phyloP scores from a whole-genome alignment of 1,140 invertebrate genomes.

The Lordiphosa clarofinis region DNA sequence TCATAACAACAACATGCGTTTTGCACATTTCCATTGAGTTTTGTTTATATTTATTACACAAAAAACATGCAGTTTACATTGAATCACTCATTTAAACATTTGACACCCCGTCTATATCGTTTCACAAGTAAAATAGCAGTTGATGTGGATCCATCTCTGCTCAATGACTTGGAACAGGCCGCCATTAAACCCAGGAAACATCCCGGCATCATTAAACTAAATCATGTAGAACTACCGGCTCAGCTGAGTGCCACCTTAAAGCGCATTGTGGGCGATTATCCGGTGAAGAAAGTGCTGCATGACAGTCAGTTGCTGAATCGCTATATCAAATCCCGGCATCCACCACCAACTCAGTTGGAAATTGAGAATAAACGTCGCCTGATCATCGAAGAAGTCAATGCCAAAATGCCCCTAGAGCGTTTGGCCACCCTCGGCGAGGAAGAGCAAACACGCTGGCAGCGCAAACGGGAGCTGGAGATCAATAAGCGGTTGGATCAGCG shows the following conservation, averaged over 20 bases:
- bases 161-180: conserved; percentile 81
- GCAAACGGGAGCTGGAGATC: conserved; percentile 72
- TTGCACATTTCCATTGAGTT: conserved; percentile 24
- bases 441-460: conserved; percentile 61
- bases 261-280: conserved; percentile 81
- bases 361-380: conserved; percentile 79
- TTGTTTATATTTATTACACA: conserved; percentile 4
- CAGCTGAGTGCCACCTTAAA: conserved; percentile 82
- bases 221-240: conserved; percentile 82
- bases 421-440: conserved; percentile 43
- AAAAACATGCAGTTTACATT: conserved; percentile 25
- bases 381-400: conserved; percentile 58
- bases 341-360: conserved; percentile 83
- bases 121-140: conserved; percentile 80
- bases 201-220: conserved; percentile 83
- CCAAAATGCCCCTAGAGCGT: conserved; percentile 63
- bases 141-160: conserved; percentile 80
- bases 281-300: conserved; percentile 80
- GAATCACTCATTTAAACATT: conserved; percentile 19
- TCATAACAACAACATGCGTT: conserved; percentile 21
- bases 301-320: conserved; percentile 82
- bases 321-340: conserved; percentile 83
- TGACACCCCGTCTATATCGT: conserved; percentile 34
- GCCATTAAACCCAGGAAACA: conserved; percentile 85
- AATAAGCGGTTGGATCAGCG: conserved; percentile 80